Conservation (phyloP, 2,888 invertebrate species). For the Amiota minor region DNA sequence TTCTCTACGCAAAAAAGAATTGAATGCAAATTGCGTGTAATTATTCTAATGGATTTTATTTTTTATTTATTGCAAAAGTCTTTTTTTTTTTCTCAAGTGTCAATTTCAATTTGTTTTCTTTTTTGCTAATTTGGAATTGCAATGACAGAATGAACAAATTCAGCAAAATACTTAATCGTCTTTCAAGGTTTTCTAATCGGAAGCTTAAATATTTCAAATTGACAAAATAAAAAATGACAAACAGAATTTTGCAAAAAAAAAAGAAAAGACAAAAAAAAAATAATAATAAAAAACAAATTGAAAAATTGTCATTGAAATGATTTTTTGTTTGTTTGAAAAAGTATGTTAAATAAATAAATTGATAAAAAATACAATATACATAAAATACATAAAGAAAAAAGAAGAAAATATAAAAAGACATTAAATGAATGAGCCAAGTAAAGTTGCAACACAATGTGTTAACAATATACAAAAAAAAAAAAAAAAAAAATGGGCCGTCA, state of each 20-base stretch:
- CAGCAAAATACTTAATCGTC: slow-evolving; percentile 1
- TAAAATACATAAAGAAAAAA: slow-evolving; percentile 9
- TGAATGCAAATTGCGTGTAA: too few relatives aligned
- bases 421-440: neutral
- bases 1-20: too few relatives aligned
- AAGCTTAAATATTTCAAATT: neutral
- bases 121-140: too few relatives aligned
- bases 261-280: neutral
- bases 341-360: slow-evolving; percentile 7
- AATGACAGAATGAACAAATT: neutral
- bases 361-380: neutral
- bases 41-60: too few relatives aligned
- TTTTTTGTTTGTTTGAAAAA: neutral
- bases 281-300: too few relatives aligned
- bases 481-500: too few relatives aligned
- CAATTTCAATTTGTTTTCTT: neutral
- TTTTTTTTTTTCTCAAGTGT: neutral
- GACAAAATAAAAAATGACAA: slow-evolving; percentile 9
- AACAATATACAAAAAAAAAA: too few relatives aligned
- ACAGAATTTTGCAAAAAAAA: slow-evolving; percentile 9
- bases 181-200: slow-evolving; percentile 17
- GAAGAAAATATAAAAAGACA: neutral
- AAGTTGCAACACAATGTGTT: too few relatives aligned
- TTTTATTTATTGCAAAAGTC: neutral
- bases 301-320: slow-evolving; percentile 23